A percentile compares a stretch with the other conserved stretches of the same genome.
Evolutionary conservation across 2,888 invertebrate genomes (phyloP).

Genomic region (Dasypogon diadema): DNA sequence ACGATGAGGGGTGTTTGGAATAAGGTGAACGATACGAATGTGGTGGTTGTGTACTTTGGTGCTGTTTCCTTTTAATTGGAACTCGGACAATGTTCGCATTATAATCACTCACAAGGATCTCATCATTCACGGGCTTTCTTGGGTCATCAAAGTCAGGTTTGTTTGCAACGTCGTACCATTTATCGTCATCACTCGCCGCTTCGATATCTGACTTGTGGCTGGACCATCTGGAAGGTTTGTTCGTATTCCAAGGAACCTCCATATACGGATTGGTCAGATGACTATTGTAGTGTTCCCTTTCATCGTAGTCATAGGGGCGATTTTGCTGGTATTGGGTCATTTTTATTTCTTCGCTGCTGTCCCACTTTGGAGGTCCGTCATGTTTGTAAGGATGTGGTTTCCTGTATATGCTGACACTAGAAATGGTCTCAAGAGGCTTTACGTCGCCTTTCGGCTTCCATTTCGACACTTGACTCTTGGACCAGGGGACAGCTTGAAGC

Average conservation of each 20-base stretch:
- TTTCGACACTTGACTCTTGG: constrained; percentile 82
- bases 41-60: not conserved
- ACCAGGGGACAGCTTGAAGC: constrained; percentile 83
- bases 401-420: constrained; percentile 56
- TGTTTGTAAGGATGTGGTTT: constrained; percentile 2
- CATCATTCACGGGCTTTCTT: constrained; percentile 30
- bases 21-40: not conserved
- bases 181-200: constrained; percentile 43
- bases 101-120: constrained; percentile 32
- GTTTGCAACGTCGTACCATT: constrained; percentile 55
- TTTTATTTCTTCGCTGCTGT: constrained; percentile 12
- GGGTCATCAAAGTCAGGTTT: constrained; percentile 48
- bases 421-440: constrained; percentile 67
- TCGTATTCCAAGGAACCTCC: constrained; percentile 38
- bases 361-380: constrained; percentile 19
- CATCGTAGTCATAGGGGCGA: constrained; percentile 46
- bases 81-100: constrained; percentile 43
- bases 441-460: constrained; percentile 77
- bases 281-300: constrained; percentile 42
- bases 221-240: constrained; percentile 8
- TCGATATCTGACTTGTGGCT: constrained; percentile 36
- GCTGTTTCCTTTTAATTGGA: not conserved
- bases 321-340: not conserved
- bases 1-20: constrained; percentile 70
- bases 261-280: not conserved